These are phyloP conservation scores for Muscicapa comitata DNA, from an alignment of 2,797 vertebrate species.

Conservation along the genomic window DNA sequence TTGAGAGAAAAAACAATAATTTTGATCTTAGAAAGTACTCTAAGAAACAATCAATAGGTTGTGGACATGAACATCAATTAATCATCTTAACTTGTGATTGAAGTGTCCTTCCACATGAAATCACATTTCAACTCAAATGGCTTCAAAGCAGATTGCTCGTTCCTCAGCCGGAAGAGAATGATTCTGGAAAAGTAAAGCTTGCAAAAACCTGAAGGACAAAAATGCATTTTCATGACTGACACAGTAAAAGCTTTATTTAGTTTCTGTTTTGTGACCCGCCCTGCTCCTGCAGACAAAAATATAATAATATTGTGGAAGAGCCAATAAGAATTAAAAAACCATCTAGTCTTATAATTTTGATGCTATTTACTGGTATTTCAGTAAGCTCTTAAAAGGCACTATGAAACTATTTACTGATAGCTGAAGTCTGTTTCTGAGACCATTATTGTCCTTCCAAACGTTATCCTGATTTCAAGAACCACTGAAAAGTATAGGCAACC, in stretches of 20 bases:
- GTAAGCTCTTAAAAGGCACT: neutral
- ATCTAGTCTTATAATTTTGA: neutral
- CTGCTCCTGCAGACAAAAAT: neutral
- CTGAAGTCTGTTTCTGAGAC: neutral
- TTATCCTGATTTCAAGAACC: neutral
- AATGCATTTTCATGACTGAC: neutral
- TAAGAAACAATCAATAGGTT: neutral
- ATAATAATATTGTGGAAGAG: neutral
- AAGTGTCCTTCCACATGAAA: neutral
- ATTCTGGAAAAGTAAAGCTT: neutral
- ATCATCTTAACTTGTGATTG: neutral
- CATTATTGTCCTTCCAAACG: neutral
- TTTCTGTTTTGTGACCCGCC: neutral
- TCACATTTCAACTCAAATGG: neutral
- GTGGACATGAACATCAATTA: neutral
- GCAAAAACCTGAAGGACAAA: neutral
- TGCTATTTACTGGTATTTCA: neutral
- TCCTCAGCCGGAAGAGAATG: neutral
- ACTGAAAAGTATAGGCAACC: neutral
- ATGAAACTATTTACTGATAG: neutral
- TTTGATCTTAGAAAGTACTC: neutral
- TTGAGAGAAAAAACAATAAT: neutral
- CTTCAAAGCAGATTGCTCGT: neutral
- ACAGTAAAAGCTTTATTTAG: neutral
- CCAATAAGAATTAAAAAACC: neutral